Evolutionary conservation across 2,888 invertebrate species (phyloP).

Genomic region (Galeopsomyia nigrocyanea): DNA sequence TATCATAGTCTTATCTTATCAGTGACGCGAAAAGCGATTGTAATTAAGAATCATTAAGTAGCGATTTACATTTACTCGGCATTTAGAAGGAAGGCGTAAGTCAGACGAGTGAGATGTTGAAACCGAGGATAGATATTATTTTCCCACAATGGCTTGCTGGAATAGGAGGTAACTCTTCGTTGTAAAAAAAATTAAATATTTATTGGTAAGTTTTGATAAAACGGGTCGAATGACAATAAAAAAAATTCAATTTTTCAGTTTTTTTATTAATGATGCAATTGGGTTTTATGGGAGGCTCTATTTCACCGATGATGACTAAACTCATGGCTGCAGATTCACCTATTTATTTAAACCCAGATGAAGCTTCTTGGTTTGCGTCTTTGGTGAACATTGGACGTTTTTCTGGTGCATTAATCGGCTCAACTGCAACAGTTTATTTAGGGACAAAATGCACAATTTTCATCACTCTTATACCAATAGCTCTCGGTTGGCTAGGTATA

Average conservation of each 20-base stretch:
- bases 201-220: no score
- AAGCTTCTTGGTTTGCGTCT: slow-evolving; percentile 55
- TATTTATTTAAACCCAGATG: not conserved
- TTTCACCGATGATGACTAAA: slow-evolving; percentile 52
- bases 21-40: not conserved
- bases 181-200: no score
- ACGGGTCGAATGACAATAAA: no score
- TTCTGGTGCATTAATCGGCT: slow-evolving; percentile 52
- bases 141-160: slow-evolving; percentile 11
- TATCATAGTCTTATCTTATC: slow-evolving; percentile 20
- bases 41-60: no score
- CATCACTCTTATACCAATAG: slow-evolving; percentile 50
- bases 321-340: slow-evolving; percentile 34
- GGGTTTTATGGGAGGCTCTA: slow-evolving; percentile 54
- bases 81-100: no score
- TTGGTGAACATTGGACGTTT: slow-evolving; percentile 52
- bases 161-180: slow-evolving; percentile 4
- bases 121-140: not conserved
- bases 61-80: no score
- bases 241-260: no score
- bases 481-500: slow-evolving; percentile 50
- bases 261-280: slow-evolving; percentile 45
- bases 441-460: slow-evolving; percentile 52
- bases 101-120: not conserved
- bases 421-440: slow-evolving; percentile 45